A percentile compares a stretch with the other conserved stretches of the same genome.
Evolutionary conservation across 2,113 vertebrate species (phyloP).

Genomic region (Neolamprologus brichardi): DNA sequence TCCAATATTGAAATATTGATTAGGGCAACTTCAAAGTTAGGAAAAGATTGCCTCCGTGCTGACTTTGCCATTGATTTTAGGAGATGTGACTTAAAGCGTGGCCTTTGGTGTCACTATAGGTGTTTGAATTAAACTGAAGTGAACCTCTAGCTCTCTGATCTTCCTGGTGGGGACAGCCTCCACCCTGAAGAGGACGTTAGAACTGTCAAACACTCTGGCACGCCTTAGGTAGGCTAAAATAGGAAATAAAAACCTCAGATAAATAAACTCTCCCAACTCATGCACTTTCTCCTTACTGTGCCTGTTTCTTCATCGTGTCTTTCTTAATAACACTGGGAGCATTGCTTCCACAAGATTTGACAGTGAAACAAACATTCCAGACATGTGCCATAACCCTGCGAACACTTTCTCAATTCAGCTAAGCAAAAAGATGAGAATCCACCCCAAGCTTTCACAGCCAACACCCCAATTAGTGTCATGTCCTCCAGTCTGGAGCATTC

Average conservation of each 20-base stretch:
- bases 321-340: slow-evolving; percentile 3
- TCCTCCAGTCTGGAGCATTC: slow-evolving; percentile 22
- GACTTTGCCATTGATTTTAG: background rate
- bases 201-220: no score
- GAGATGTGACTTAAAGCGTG: background rate
- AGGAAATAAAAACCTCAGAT: background rate
- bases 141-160: background rate
- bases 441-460: slow-evolving; percentile 1
- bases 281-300: background rate
- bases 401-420: slow-evolving; percentile 21
- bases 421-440: slow-evolving; percentile 11
- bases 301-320: background rate
- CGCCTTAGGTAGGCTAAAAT: background rate
- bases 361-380: slow-evolving; percentile 35
- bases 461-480: slow-evolving; percentile 63
- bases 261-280: background rate
- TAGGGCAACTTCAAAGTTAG: background rate
- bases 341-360: slow-evolving; percentile 4
- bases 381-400: slow-evolving; percentile 28
- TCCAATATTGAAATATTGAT: background rate
- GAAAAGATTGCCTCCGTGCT: background rate
- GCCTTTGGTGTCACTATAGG: background rate
- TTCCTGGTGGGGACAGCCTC: background rate
- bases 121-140: background rate
- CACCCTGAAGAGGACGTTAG: background rate